Base-by-base conservation (phyloP, 2,888 invertebrate genomes). In the Noctua janthe region DNA sequence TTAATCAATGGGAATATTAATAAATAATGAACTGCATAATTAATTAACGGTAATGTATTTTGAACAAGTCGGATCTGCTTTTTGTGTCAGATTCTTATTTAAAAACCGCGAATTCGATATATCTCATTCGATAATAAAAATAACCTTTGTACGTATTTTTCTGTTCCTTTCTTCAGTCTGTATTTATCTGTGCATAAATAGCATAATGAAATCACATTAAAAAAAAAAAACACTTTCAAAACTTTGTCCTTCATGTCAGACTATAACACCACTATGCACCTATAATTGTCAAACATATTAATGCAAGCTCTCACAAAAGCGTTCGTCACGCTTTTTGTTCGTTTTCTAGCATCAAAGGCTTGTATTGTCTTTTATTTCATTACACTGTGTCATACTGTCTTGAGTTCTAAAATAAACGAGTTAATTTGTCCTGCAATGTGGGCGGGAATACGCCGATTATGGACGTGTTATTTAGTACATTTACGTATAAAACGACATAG, bases 301-400 rank as follows among this genome's bases (percentile, higher is more conserved):
- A 80, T 85, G 62, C 76, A 78, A 84, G 76, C 77, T 75, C 74
- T 81, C 73, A 83, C 78, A 87, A 88, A 89, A 87, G 85, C 82
- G 74, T 87, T 86, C 78, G 89, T 78, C 76, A 88, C 82, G 90
- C 76, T 89, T 93, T 92, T 93, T 92, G 91, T 92, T 92, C 91
- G 79, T 90, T 89, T 90, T 80, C 77, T 76, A 81, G 87, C 92
- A 93, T 93, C 93, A 93, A 93, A 93, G 93, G 82, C 71, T 23
- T 47, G 79, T 69, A 86, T 89, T 88, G 89, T 90, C 88, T 87
- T 90, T 89, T 89, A 89, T 89, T 91, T 92, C 87, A 92, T 90
- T 91, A 91, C 88, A 91, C 89, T 88, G 90, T 88, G 83, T 90
- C 90, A 90, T 89, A 88, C 85, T 84, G 82, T 74, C 51, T 43